Conservation (phyloP, 1,140 invertebrate genomes). For the Vollenhovia emeryi region DNA sequence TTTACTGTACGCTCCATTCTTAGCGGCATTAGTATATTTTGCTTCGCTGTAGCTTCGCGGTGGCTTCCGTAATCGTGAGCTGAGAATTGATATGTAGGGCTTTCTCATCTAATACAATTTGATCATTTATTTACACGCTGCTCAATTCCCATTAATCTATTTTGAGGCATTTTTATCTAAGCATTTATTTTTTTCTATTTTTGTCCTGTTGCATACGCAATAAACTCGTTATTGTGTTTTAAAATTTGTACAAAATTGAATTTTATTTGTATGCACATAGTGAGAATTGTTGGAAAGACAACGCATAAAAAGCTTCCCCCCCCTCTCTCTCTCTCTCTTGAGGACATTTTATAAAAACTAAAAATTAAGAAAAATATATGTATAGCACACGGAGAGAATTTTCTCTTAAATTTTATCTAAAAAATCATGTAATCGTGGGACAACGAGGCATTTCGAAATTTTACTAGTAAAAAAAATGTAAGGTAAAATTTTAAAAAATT, state of each 20-base stretch:
- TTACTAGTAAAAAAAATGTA: no score
- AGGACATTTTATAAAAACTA: neutral
- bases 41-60: constrained; percentile 41
- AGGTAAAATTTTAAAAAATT: no score
- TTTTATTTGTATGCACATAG: neutral
- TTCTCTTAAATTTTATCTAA: no score
- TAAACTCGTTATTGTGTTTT: neutral
- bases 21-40: constrained; percentile 65
- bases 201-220: neutral
- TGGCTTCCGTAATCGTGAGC: constrained; percentile 37
- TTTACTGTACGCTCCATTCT: constrained; percentile 74
- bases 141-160: constrained; percentile 32
- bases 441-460: no score
- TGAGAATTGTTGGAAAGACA: neutral
- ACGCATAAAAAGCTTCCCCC: no score
- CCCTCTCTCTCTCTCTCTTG: no score
- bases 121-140: constrained; percentile 61
- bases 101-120: constrained; percentile 61
- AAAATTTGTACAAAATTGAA: neutral
- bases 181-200: neutral
- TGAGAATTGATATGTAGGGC: constrained; percentile 34
- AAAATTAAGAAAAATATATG: neutral
- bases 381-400: no score
- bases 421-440: no score
- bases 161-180: no score